Base-by-base conservation (phyloP, 1,140 invertebrate species). In the Anastrepha ludens region DNA sequence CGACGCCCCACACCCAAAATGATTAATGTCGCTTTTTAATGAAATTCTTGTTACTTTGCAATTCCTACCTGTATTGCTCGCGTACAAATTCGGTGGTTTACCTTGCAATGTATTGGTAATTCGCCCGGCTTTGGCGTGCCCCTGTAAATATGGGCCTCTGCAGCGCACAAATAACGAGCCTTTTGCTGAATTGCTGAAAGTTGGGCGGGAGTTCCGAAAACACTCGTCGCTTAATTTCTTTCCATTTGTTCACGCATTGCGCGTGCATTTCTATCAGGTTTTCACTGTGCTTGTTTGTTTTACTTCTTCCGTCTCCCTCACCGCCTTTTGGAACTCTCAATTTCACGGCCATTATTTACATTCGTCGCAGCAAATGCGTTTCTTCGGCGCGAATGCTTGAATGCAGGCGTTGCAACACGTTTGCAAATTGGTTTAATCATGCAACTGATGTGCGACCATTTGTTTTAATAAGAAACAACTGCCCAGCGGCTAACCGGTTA, bases 351-450 rank as follows among this genome's bases (percentile, higher is more conserved):
- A 81, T 81, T 81, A 81, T 81, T 81, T 50, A 81, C 74, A 20
- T 15, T 55, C 74, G 47, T 55, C n/a, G 74, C 70, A 44, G 15
- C 41, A 74, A 74, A 74, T 41, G 7, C 17, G 20, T 58, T 81
- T 58, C 2, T 13, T n/a, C 74, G 5, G 74, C 50, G 74, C 50
- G 47, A 4, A 39, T 17, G 41, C 41, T 29, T 15, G 29, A 29
- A 17, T 20, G 7, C 74, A 29, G n/a, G 47, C 74, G n/a, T 81
- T 81, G 74, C 47, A 58, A 47, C 74, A 81, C n/a, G 47, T 55
- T 81, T 81, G 74, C n/a, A 81, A 81, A 81, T 81, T 81, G 74
- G 74, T 81, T 81, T 81, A 81, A 81, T 81, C 74, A 81, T 81
- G 20, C 74, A 50, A 55, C n/a, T 81, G 74, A 81, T 81, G 74